phyloP scores from a whole-genome alignment of 2,797 vertebrate species.

The Danio tinwini region DNA sequence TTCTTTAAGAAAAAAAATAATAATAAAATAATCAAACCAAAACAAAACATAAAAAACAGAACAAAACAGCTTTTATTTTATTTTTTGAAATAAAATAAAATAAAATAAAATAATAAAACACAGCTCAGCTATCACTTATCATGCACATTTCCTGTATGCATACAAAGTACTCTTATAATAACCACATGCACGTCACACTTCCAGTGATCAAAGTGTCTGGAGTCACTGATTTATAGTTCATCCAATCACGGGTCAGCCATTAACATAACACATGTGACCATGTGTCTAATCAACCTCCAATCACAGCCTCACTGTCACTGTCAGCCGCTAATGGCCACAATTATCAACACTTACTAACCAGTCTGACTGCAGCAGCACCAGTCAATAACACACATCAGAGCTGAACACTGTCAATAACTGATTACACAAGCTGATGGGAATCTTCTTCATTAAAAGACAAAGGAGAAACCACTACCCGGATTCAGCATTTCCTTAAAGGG shows the following conservation, averaged over 20 bases:
- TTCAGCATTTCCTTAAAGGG: not conserved
- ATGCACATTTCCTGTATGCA: not conserved
- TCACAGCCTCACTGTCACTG: slow-evolving; percentile 15
- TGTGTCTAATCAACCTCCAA: slow-evolving; percentile 43
- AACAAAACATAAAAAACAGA: too few relatives aligned
- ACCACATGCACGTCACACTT: not conserved
- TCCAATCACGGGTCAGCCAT: slow-evolving; percentile 54
- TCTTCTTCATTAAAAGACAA: slow-evolving; percentile 1
- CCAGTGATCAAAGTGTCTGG: not conserved
- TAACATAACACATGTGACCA: slow-evolving; percentile 54
- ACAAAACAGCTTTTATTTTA: too few relatives aligned
- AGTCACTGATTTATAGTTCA: slow-evolving; percentile 18
- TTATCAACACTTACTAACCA: slow-evolving; percentile 9
- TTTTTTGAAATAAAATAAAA: too few relatives aligned
- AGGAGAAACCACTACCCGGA: not conserved
- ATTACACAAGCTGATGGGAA: not conserved
- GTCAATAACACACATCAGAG: slow-evolving; percentile 24
- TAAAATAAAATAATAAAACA: too few relatives aligned
- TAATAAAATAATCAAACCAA: too few relatives aligned
- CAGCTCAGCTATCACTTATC: not conserved
- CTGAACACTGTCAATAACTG: slow-evolving; percentile 3
- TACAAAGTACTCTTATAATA: not conserved
- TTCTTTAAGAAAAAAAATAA: too few relatives aligned
- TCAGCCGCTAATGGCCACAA: not conserved
- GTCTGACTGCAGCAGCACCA: not conserved